Conservation (phyloP, 2,888 invertebrate genomes). For the Chorisops tibialis region DNA sequence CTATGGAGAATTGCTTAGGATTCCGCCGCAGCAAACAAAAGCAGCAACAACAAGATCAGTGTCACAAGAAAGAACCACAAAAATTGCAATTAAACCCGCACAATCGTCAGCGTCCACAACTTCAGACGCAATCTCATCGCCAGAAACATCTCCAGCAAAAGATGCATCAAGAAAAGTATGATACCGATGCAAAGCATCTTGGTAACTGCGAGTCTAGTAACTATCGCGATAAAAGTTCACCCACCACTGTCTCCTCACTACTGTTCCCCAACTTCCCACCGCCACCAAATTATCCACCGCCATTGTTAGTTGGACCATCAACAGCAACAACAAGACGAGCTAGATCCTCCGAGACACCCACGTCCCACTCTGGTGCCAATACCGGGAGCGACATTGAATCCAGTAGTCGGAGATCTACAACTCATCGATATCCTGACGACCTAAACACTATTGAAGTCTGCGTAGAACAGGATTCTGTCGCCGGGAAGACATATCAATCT, state of each 20-base stretch:
- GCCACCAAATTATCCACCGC: conserved; percentile 62
- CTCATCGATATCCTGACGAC: conserved; percentile 45
- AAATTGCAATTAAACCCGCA: conserved; percentile 26
- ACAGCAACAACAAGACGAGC: conserved; percentile 24
- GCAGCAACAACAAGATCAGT: conserved; percentile 38
- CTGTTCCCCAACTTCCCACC: conserved; percentile 66
- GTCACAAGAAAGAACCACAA: conserved; percentile 34
- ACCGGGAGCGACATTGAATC: conserved; percentile 37
- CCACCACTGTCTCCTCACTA: conserved; percentile 61
- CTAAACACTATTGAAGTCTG: conserved; percentile 51
- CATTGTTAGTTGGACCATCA: conserved; percentile 25
- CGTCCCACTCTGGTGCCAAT: conserved; percentile 23
- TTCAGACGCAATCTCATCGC: conserved; percentile 28
- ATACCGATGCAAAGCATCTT: background rate
- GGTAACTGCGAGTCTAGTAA: conserved; percentile 7
- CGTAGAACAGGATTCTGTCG: conserved; percentile 42
- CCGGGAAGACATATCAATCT: conserved; percentile 15
- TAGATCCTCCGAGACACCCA: conserved; percentile 31
- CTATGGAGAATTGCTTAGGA: conserved; percentile 51
- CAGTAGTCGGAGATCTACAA: conserved; percentile 40
- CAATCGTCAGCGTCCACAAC: conserved; percentile 34
- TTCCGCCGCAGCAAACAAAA: conserved; percentile 47
- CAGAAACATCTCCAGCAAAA: conserved; percentile 15
- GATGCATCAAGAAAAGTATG: conserved; percentile 25
- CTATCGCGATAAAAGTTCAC: conserved; percentile 28